Conservation (phyloP, 1,140 invertebrate genomes). For the Halesus radiatus region DNA sequence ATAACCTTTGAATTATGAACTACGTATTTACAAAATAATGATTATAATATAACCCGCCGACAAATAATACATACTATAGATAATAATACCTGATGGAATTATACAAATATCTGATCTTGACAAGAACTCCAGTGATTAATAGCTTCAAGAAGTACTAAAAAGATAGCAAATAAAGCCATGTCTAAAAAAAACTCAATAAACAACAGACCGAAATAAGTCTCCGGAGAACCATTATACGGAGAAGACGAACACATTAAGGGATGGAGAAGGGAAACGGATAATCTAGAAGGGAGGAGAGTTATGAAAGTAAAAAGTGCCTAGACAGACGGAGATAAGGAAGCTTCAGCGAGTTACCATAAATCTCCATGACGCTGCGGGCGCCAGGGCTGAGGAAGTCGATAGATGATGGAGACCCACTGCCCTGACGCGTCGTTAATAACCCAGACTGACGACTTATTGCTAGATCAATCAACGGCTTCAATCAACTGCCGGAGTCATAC, state of each 20-base stretch:
- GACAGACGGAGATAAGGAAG: slow-evolving; percentile 38
- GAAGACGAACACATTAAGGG: slow-evolving; percentile 31
- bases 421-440: slow-evolving; percentile 22
- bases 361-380: slow-evolving; percentile 25
- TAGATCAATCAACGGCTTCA: slow-evolving; percentile 4
- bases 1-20: too few relatives aligned
- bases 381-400: slow-evolving; percentile 9
- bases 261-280: slow-evolving; percentile 9
- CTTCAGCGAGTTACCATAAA: slow-evolving; percentile 27
- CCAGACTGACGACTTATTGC: slow-evolving; percentile 3
- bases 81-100: too few relatives aligned
- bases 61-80: too few relatives aligned
- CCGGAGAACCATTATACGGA: slow-evolving; percentile 7
- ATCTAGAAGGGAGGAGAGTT: slow-evolving; percentile 22
- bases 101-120: too few relatives aligned
- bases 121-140: too few relatives aligned
- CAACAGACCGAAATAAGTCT: slow-evolving; percentile 18
- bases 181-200: slow-evolving; percentile 12
- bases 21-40: too few relatives aligned
- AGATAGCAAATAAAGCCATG: neutral
- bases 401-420: neutral
- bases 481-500: neutral
- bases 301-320: slow-evolving; percentile 44
- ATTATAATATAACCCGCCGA: too few relatives aligned
- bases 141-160: neutral